phyloP scores from a whole-genome alignment of 2,113 vertebrate genomes.

The Oxyruncus cristatus region DNA sequence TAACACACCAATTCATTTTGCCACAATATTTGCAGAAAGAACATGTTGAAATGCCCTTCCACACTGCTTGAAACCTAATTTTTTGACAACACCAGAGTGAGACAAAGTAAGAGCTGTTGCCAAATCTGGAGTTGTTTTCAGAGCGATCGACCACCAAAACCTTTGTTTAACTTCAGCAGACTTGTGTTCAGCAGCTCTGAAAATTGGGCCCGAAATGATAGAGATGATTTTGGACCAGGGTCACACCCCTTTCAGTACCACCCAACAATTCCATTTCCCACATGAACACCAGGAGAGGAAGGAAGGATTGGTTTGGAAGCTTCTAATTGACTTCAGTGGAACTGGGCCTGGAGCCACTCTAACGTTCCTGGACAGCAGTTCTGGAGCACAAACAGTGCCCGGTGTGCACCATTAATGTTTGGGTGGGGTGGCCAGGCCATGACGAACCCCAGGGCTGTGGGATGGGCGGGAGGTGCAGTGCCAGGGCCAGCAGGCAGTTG shows the following conservation, averaged over 20 bases:
- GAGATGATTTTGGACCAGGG: neutral
- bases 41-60: neutral
- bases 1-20: neutral
- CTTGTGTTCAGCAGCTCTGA: neutral
- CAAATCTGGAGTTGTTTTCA: neutral
- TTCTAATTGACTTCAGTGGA: neutral
- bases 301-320: neutral
- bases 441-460: neutral
- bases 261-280: neutral
- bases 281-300: rapidly evolving
- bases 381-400: neutral
- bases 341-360: neutral
- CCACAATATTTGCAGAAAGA: neutral
- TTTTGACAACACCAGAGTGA: neutral
- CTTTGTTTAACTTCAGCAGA: neutral
- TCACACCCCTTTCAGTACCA: too few relatives aligned
- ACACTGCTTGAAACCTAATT: neutral
- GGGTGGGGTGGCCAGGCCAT: neutral
- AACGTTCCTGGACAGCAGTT: rapidly evolving
- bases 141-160: neutral
- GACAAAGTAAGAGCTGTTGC: neutral
- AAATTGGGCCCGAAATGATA: neutral
- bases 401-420: rapidly evolving
- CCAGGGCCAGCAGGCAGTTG: neutral
- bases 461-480: neutral